These are phyloP conservation scores for Cosmia pyralina DNA, from an alignment of 2,888 invertebrate species.

Conservation along the genomic window DNA sequence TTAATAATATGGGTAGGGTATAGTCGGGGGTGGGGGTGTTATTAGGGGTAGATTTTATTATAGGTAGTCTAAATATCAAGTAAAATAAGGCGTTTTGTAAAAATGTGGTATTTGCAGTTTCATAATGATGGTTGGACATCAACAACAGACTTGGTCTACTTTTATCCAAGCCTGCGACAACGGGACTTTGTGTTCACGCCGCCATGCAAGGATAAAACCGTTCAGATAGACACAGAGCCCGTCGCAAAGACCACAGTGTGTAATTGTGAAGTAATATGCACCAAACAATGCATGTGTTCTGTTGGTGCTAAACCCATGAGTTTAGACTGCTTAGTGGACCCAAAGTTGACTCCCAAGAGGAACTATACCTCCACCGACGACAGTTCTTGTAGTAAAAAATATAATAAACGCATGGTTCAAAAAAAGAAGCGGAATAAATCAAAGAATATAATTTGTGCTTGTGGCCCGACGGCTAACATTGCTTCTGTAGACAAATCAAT, in stretches of 20 bases:
- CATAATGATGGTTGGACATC: slow-evolving; percentile 84
- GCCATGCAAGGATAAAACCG: slow-evolving; percentile 60
- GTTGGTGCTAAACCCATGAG: slow-evolving; percentile 38
- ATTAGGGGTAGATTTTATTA: too few relatives aligned
- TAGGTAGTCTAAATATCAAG: background rate
- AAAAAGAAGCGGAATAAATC: slow-evolving; percentile 25
- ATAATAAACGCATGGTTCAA: slow-evolving; percentile 23
- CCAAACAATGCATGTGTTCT: slow-evolving; percentile 68
- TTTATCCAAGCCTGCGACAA: slow-evolving; percentile 74
- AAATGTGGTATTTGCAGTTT: slow-evolving; percentile 75
- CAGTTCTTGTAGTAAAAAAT: slow-evolving; percentile 24
- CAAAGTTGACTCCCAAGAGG: slow-evolving; percentile 15
- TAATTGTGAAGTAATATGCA: slow-evolving; percentile 61
- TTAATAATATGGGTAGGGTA: too few relatives aligned
- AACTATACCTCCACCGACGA: slow-evolving; percentile 13
- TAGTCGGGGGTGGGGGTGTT: too few relatives aligned
- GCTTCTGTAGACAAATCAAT: slow-evolving; percentile 68
- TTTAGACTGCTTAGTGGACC: slow-evolving; percentile 53
- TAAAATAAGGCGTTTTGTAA: slow-evolving; percentile 24
- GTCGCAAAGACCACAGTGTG: slow-evolving; percentile 49
- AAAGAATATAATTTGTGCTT: slow-evolving; percentile 55
- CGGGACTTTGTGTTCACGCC: slow-evolving; percentile 55
- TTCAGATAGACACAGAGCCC: slow-evolving; percentile 71
- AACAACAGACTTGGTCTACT: slow-evolving; percentile 84
- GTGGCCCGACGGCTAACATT: slow-evolving; percentile 43